Base-by-base conservation (phyloP, 2,113 vertebrate genomes). In the Marmota flaviventris region DNA sequence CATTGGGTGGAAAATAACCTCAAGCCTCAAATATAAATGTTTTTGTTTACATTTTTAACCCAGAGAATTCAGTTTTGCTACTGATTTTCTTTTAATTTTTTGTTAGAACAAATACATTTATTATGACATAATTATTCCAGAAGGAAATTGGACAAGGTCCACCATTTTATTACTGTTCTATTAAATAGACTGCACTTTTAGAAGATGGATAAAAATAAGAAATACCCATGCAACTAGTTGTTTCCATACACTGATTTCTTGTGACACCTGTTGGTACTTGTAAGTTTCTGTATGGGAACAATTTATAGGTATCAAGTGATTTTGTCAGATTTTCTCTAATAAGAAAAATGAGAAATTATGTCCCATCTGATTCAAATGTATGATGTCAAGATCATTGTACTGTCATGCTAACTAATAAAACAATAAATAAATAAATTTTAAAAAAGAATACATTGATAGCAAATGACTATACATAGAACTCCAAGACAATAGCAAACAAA, bases 11-110 rank as follows among this genome's bases (percentile, higher is more conserved):
- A 85, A 48, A 77, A 89, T 22, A 39, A 77, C 48, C 5, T 1
- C 42, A 25, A 76, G 61, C 73, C 24, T 92, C 16, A 53, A 92
- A 67, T 63, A 93, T 96, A 92, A 73, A 61, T 53, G 18, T 90
- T 90, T 89, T 67, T 18, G 24, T 34, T 94, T 91, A 69, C 11
- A 76, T 51, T 79, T 97, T 56, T 78, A 89, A 86, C 9, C 4
- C 14, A 93, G 18, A 4, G 9, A 9, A 69, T 93, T 70, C 42
- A 70, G 10, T 89, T 81, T 25, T 95, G 22, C 17, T 96, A 22
- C 24, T 69, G 16, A 58, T 93, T 63, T 25, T 84, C 24, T 94
- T 70, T 79, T 90, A 63, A 8, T 89, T 79, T 34, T 76, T 86
- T 90, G 32, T 92, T 86, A 78, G 56, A 61, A 77, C 2, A 61